Evolutionary conservation across 1,140 invertebrate genomes (phyloP), one percentile per base, ranked within the genome.

Genomic region (Camponotus pennsylvanicus): DNA sequence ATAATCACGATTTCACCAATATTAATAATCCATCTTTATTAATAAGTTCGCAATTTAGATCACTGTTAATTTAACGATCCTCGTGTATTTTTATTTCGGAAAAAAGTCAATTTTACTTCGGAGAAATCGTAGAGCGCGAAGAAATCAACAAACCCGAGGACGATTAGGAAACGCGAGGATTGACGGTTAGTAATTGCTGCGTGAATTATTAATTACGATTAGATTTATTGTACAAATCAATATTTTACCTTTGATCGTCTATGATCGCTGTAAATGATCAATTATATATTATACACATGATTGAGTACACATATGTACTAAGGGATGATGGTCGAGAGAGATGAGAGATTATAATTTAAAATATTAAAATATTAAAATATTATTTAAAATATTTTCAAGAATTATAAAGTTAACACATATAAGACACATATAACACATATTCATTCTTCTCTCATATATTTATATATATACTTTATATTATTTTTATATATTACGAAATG

Each of bases 171-270:
- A 67, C 27, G 40, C 21, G 61, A 15, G 27, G 27, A 64, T 45
- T 77, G 37, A 45, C 37, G 15, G 42, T 45, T 64, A 63, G 42
- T 77, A 63, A 77, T 77, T 45, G 40, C 27, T 77, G 15, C 40
- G 9, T 42, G 15, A 64, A 45, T 77, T 77, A 77, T 45, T 67
- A 79, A 79, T 67, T 64, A 78, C 15, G 13, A 76, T 78, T 18
- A 66, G 55, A 37, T 66, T 79, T 67, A 67, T 64, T 67, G 6
- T 37, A 79, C 52, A 40, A 1, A 3, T 61, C 71, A 45, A 5
- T 45, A 64, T 79, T 55, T 67, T 79, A 40, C 37, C 21, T 40
- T 45, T 40, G 18, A 52, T 21, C 34, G 61, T 6, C n/a, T 40
- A 3, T 18, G 2, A 57, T 57, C n/a, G n/a, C 11, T n/a, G 52